Evolutionary conservation across 2,113 vertebrate species (phyloP), one percentile per base, ranked within the genome.

Genomic region (Chaetops frenatus): DNA sequence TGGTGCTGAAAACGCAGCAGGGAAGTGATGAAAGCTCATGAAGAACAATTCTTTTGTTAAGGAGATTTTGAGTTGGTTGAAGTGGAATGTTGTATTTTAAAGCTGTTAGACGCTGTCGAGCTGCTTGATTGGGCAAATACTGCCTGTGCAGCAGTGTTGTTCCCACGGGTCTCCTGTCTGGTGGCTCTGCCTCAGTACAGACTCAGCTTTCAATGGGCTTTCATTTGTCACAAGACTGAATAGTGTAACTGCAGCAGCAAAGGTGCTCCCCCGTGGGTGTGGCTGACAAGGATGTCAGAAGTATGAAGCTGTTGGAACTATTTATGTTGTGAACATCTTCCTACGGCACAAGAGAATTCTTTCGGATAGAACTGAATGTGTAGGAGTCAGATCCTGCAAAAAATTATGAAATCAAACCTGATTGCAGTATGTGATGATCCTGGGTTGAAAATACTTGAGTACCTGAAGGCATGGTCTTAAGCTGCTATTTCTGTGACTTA

Each of bases 121-220:
- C 27, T 42, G 12, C 2, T 2, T 17, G 29, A 33, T 42, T 9
- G 58, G n/a, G 27, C 35, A 33, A 65, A 45, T 11, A 8, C 6
- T 0, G 1, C 0, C 0, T 28, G 6, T 31, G n/a, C 28, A 40
- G 13, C 23, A 8, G 2, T 19, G 51, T n/a, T 25, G 7, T 74
- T 90, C 58, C 27, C 15, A 2, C 0, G 0, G 15, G 2, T 87
- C 10, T 61, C 19, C 31, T 54, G 13, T 53, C 38, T 3, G 1
- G 22, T 54, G 16, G 40, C 36, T 76, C 65, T 73, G 5, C 27
- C 12, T 70, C n/a, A 7, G 19, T 29, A 16, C 25, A 21, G 40
- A 14, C 36, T 78, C 24, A 13, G 9, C 53, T 88, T 62, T 82
- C 56, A 25, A 7, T n/a, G 2, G 1, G 20, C n/a, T 82, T 38